phyloP scores from a whole-genome alignment of 2,888 invertebrate genomes.

The Celastrina argiolus region DNA sequence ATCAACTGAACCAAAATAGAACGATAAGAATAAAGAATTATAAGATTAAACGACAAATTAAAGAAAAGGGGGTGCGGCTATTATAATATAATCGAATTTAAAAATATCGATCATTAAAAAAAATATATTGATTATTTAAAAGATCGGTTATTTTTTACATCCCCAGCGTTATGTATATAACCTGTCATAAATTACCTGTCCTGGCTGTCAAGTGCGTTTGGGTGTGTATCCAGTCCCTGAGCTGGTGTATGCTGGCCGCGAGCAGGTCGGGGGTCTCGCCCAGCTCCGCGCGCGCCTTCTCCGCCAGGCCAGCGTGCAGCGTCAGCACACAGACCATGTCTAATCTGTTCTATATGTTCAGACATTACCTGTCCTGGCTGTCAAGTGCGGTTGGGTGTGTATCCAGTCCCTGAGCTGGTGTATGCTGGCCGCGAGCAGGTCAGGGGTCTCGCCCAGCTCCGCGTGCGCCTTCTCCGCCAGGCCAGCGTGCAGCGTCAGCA shows the following conservation, averaged over 20 bases:
- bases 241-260: conserved; percentile 58
- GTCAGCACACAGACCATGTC: conserved; percentile 28
- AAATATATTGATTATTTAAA: too few species aligned
- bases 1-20: too few species aligned
- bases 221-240: conserved; percentile 73
- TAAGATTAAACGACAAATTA: too few species aligned
- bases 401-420: conserved; percentile 72
- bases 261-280: conserved; percentile 67
- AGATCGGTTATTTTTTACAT: too few species aligned
- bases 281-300: conserved; percentile 62
- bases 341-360: too few species aligned
- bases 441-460: conserved; percentile 72
- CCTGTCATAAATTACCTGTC: conserved; percentile 45
- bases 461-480: conserved; percentile 53
- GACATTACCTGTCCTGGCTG: conserved; percentile 51
- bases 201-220: conserved; percentile 70
- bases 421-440: conserved; percentile 57
- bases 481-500: conserved; percentile 39
- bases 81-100: too few species aligned
- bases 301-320: conserved; percentile 41
- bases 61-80: too few species aligned
- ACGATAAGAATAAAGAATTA: too few species aligned
- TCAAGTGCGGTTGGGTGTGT: conserved; percentile 70
- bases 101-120: too few species aligned
- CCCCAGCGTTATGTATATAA: too few species aligned